Conservation (phyloP, 2,888 invertebrate genomes). For the Nomada hirtipes region DNA sequence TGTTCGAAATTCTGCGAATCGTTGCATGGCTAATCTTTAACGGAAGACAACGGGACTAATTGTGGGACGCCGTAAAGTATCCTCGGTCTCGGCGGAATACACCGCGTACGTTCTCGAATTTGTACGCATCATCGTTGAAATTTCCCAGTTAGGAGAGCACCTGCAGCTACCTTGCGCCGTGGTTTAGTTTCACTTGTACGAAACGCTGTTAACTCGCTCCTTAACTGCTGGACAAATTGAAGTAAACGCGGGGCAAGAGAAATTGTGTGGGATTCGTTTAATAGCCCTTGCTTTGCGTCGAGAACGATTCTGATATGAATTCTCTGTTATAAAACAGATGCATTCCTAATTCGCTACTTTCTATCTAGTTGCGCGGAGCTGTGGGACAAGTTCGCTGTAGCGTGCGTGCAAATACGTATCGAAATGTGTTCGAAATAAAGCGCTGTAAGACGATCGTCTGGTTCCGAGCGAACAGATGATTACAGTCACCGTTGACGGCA, state of each 20-base stretch:
- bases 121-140: conserved; percentile 7
- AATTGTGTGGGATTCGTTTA: conserved; percentile 3
- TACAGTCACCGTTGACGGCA: conserved; percentile 65
- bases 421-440: background rate
- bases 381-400: background rate
- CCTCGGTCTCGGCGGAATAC: conserved; percentile 1
- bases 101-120: conserved; percentile 10
- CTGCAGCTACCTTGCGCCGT: conserved; percentile 31
- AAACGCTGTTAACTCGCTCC: conserved; percentile 57
- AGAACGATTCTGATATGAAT: background rate
- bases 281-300: background rate
- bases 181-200: conserved; percentile 57
- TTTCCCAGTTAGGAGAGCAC: conserved; percentile 32
- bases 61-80: conserved; percentile 2
- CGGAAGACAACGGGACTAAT: background rate
- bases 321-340: background rate
- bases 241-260: conserved; percentile 41
- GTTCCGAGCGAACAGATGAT: conserved; percentile 56
- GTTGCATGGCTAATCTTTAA: conserved; percentile 25
- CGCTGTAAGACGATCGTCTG: background rate
- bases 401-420: background rate
- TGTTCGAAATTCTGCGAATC: conserved; percentile 46
- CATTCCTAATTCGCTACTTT: background rate
- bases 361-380: background rate
- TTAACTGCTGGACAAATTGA: conserved; percentile 51